A percentile compares a stretch with the other conserved stretches of the same genome.
Evolutionary conservation across 2,888 invertebrate species (phyloP).

Genomic region (Amphimallon solstitiale): DNA sequence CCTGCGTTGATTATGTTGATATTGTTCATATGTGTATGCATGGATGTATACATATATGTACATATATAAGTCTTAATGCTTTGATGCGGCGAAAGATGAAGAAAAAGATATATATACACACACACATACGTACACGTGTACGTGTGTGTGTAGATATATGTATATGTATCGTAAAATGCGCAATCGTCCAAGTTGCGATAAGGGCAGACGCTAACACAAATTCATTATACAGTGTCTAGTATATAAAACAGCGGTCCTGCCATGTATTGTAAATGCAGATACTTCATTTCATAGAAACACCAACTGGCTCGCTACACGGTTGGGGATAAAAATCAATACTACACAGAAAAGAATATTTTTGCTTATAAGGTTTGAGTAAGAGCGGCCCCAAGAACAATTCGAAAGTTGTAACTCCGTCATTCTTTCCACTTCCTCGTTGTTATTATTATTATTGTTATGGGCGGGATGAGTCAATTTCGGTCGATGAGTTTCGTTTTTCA

Average conservation of each 20-base stretch:
- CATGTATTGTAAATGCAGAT: constrained; percentile 62
- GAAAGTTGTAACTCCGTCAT: constrained; percentile 34
- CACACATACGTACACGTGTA: neutral
- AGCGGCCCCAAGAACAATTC: constrained; percentile 35
- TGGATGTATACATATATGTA: neutral
- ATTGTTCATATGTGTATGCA: constrained; percentile 11
- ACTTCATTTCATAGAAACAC: constrained; percentile 61
- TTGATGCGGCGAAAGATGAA: constrained; percentile 17
- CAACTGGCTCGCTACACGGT: constrained; percentile 58
- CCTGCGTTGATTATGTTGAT: constrained; percentile 26
- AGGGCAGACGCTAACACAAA: constrained; percentile 58
- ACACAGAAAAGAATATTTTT: constrained; percentile 63
- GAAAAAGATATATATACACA: constrained; percentile 4
- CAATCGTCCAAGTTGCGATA: constrained; percentile 45
- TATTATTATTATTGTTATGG: constrained; percentile 16
- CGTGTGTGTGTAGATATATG: neutral
- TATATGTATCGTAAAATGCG: constrained; percentile 39
- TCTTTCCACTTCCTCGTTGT: constrained; percentile 7
- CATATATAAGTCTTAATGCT: constrained; percentile 18
- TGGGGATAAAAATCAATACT: constrained; percentile 64
- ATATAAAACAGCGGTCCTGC: constrained; percentile 61
- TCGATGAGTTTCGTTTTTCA: neutral
- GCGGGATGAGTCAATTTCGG: constrained; percentile 7
- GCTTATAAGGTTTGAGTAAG: constrained; percentile 60
- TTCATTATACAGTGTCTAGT: constrained; percentile 64